Conservation (phyloP, 2,113 vertebrate genomes). For the Indri indri region DNA sequence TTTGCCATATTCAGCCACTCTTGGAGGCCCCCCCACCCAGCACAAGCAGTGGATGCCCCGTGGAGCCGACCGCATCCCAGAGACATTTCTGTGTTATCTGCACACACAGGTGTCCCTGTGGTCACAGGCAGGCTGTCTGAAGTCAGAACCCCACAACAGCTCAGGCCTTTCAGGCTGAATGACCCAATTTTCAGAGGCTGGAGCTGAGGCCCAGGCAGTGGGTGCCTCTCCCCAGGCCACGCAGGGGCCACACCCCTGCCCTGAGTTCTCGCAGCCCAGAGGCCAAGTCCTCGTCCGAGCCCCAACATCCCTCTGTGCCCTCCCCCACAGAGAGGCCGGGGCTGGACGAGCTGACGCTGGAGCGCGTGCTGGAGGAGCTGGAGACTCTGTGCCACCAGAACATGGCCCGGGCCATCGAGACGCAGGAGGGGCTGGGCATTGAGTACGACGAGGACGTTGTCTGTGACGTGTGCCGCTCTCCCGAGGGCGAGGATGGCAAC, state of each 20-base stretch:
- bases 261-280: neutral
- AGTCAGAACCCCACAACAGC: neutral
- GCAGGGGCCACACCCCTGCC: fast-evolving
- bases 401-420: slow-evolving; percentile 95
- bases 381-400: slow-evolving; percentile 94
- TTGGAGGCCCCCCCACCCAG: neutral
- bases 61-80: neutral
- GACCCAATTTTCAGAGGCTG: neutral
- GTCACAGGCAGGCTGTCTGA: neutral
- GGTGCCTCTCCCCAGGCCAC: neutral
- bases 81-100: neutral
- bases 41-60: neutral
- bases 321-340: slow-evolving; percentile 88
- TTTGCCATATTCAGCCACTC: neutral
- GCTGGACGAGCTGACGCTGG: slow-evolving; percentile 95
- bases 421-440: slow-evolving; percentile 96
- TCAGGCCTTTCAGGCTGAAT: neutral
- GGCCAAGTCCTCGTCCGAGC: neutral
- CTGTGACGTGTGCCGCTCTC: slow-evolving; percentile 97
- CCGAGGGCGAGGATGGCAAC: slow-evolving; percentile 97
- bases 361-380: slow-evolving; percentile 93
- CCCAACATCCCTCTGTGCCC: neutral
- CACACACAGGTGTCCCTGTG: neutral
- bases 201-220: neutral
- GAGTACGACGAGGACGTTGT: slow-evolving; percentile 98